A percentile compares a stretch with the other conserved stretches of the same genome.
Evolutionary conservation across 2,113 vertebrate species (phyloP).

Genomic region (Passer domesticus): DNA sequence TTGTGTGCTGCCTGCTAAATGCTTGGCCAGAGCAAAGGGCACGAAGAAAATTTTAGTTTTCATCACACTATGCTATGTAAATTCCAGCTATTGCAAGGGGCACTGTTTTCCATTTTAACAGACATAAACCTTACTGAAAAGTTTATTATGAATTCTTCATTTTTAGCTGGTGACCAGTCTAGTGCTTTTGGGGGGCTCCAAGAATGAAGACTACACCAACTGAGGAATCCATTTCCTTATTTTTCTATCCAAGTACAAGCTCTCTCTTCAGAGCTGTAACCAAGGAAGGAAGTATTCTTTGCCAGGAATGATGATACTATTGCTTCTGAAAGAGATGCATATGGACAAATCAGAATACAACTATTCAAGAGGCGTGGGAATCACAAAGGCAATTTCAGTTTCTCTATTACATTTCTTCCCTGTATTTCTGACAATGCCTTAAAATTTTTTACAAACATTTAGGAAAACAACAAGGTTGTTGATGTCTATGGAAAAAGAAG

Average conservation of each 20-base stretch:
- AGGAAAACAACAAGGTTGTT: neutral
- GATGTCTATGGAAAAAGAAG: neutral
- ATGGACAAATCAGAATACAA: neutral
- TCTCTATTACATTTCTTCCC: neutral
- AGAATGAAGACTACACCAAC: neutral
- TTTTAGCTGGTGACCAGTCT: neutral
- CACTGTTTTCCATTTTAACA: neutral
- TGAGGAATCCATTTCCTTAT: neutral
- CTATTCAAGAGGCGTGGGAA: neutral
- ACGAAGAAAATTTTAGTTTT: neutral
- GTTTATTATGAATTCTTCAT: neutral
- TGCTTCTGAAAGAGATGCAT: neutral
- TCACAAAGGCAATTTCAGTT: neutral
- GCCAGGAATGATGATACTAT: neutral
- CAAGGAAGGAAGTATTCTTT: neutral
- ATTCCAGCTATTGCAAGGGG: neutral
- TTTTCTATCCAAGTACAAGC: neutral
- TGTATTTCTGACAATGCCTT: neutral
- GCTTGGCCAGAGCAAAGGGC: neutral
- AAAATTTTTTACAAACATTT: neutral
- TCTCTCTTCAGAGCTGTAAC: neutral
- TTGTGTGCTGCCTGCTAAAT: neutral
- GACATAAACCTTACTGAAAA: neutral
- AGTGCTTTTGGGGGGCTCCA: neutral
- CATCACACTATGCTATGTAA: neutral